phyloP scores from a whole-genome alignment of 64 coral and sea anemone genomes.

The Dendronephthya gigantea region DNA sequence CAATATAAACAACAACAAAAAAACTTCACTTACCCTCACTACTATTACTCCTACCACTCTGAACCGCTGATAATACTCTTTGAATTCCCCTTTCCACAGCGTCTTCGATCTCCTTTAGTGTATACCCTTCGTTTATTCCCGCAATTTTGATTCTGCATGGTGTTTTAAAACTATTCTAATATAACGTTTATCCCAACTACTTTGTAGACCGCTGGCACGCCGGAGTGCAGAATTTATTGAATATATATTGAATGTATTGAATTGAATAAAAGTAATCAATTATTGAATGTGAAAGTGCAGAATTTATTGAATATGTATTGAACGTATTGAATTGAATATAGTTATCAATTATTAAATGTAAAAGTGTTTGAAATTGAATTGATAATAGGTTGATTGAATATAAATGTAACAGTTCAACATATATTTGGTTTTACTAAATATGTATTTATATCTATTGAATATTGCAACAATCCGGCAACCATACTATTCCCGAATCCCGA shows the following conservation, averaged over 20 bases:
- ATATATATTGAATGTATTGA: slow-evolving; percentile 1
- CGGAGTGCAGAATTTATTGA: slow-evolving; percentile 27
- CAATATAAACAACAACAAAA: neutral
- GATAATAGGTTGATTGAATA: neutral
- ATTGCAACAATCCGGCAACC: no score
- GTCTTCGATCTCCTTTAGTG: neutral
- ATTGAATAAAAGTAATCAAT: neutral
- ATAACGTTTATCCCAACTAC: neutral
- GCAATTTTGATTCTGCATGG: neutral
- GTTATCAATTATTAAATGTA: neutral
- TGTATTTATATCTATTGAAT: neutral
- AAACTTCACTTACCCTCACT: neutral
- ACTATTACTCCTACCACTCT: neutral
- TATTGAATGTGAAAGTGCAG: no score
- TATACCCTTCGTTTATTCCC: neutral
- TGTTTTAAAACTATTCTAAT: neutral
- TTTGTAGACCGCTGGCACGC: slow-evolving; percentile 17
- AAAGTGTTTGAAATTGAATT: no score
- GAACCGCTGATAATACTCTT: neutral
- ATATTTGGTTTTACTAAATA: slow-evolving; percentile 10
- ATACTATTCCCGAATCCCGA: no score
- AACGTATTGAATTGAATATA: slow-evolving; percentile 11
- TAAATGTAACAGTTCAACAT: neutral
- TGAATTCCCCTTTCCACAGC: slow-evolving; percentile 6
- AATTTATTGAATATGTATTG: slow-evolving; percentile 17